These are phyloP conservation scores for Dysidea cf. avara DNA, from an alignment of 37 sponge, comb jelly and placozoan species.

Conservation along the genomic window DNA sequence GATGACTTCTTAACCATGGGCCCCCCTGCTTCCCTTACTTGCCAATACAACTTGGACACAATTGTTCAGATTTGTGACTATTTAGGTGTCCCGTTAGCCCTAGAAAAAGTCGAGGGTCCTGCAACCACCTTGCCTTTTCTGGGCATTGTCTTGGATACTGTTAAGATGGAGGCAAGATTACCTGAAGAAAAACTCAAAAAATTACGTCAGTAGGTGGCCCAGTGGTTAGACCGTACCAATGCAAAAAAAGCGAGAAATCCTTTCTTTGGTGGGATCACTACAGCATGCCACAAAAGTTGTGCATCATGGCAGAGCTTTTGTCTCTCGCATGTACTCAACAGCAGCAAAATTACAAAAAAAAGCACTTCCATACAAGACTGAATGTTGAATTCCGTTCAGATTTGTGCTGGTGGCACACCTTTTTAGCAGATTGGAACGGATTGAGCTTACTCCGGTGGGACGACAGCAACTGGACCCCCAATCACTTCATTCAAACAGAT, in stretches of 20 bases:
- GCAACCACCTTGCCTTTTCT: slow-evolving; percentile 14
- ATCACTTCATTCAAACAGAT: background rate
- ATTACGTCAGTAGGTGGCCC: too few relatives aligned
- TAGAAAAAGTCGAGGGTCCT: slow-evolving; percentile 37
- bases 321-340: slow-evolving; percentile 6
- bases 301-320: too few relatives aligned
- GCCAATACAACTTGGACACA: background rate
- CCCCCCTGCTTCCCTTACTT: background rate
- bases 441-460: background rate
- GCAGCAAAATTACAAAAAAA: background rate
- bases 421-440: slow-evolving; percentile 18
- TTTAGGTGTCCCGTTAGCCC: slow-evolving; percentile 36
- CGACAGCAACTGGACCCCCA: too few relatives aligned
- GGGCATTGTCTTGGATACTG: slow-evolving; percentile 36
- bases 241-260: too few relatives aligned
- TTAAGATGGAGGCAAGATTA: background rate
- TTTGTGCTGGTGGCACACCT: slow-evolving; percentile 11
- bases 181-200: slow-evolving; percentile 44
- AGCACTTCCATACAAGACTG: background rate
- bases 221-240: too few relatives aligned
- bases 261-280: too few relatives aligned
- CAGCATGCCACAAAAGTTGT: too few relatives aligned
- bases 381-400: slow-evolving; percentile 14
- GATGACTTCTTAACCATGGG: slow-evolving; percentile 14
- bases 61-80: background rate